Evolutionary conservation across 2,888 invertebrate species (phyloP), one percentile per base, ranked within the genome.

Genomic region (Tethea ocularis): DNA sequence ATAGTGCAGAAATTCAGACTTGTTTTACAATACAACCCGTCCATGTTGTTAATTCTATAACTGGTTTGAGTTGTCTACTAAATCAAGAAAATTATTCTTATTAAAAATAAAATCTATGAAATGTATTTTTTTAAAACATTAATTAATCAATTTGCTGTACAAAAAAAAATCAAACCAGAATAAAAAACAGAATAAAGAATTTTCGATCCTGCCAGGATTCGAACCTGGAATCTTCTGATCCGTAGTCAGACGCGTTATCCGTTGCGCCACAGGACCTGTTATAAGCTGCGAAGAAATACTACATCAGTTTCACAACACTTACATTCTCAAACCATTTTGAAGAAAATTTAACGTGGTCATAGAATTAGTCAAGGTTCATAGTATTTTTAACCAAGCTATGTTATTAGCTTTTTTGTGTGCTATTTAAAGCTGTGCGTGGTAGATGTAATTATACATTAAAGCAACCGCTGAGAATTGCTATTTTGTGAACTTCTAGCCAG

Each of bases 241-340:
- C 94, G 94, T 95, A 94, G 94, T 94, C 94, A 95, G 94, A 94
- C 94, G 94, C 94, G 94, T 95, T 95, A 95, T 94, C 93, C 94
- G 84, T 94, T 94, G 94, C 94, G 94, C 94, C 94, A 94, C 94
- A 94, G 92, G 94, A 81, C 82, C 82, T 51, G 22, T n/a, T 59
- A 0, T 0, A 0, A 0, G 0, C 0, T 0, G 0, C 0, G 10
- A 0, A 3, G 57, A 69, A 72, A 59, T 65, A 58, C 52, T 22
- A n/a, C 24, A 24, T 13, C 53, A 29, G 51, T 26, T 29, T 23
- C 51, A 46, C 8, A 46, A 46, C 10, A 20, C n/a, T 7, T 20
- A 20, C 10, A 46, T 20, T n/a, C 7, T 23, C 57, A 41, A 57
- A 41, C 46, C 20, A 20, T 46, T 20, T 46, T n/a, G 46, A n/a